Evolutionary conservation across 2,888 invertebrate species (phyloP), one percentile per base, ranked within the genome.

Genomic region (Hemithea aestivaria): DNA sequence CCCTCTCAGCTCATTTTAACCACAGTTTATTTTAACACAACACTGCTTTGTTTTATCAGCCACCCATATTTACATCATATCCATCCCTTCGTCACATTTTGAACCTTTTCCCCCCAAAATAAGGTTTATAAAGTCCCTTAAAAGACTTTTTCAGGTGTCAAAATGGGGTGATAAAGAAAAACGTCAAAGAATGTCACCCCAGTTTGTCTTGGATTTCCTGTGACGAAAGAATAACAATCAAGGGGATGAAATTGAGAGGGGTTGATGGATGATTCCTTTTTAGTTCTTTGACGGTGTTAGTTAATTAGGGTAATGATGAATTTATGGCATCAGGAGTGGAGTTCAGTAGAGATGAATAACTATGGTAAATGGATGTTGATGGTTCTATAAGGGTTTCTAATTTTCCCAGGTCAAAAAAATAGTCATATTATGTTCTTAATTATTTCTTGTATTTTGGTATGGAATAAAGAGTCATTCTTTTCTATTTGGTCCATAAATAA

Each of bases 161-260:
- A 57, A 54, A 50, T 49, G 35, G 66, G 62, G 69, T 66, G 81
- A 69, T 76, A 78, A 76, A 58, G 54, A 53, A 46, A 58, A 66
- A 62, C 73, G 78, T 79, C 78, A 81, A 82, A 52, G 53, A 60
- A 63, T 63, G 62, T 58, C 58, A 62, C 56, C 59, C 59, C 50
- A 52, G 48, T 53, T 49, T 36, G 41, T 48, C 52, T 46, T 48
- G 56, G 60, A 66, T 70, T 67, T 78, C 78, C 80, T 72, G 69
- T 66, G 78, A 59, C 59, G 70, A 79, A 53, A 62, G 70, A 73
- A 62, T 62, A 50, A 47, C 58, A 49, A 42, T 54, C 44, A 53
- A 27, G 33, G 40, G 40, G 48, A 50, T 48, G 35, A 40, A 44
- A 53, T 40, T 35, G 46, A 49, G 48, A 38, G 35, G 45, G 20